These are phyloP conservation scores for Copidosoma aretas DNA, from an alignment of 2,888 invertebrate genomes.

Conservation along the genomic window DNA sequence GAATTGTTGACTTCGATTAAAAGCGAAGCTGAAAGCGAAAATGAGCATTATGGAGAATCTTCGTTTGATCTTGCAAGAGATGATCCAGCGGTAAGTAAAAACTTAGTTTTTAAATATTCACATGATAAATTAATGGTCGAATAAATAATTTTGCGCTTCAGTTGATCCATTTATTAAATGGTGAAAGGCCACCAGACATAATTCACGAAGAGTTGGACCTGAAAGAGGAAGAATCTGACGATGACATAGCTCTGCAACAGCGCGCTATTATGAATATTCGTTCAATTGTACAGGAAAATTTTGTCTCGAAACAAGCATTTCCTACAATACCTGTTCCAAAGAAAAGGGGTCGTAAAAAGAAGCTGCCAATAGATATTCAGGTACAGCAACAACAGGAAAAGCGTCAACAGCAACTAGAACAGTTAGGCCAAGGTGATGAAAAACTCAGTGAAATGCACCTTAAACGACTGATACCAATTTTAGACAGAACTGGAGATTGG, in stretches of 20 bases:
- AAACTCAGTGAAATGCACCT: constrained; percentile 54
- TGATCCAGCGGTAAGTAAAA: constrained; percentile 52
- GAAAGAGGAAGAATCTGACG: constrained; percentile 39
- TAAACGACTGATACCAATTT: constrained; percentile 63
- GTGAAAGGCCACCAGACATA: not conserved
- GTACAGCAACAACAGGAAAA: not conserved
- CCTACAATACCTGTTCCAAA: not conserved
- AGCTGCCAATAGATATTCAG: not conserved
- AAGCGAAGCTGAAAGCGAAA: constrained; percentile 33
- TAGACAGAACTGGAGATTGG: constrained; percentile 70
- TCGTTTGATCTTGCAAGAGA: constrained; percentile 62
- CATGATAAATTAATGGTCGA: not conserved
- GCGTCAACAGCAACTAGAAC: constrained; percentile 4
- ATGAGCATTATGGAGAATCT: constrained; percentile 54
- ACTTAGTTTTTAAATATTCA: not conserved
- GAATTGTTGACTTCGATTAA: constrained; percentile 12
- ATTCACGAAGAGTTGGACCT: constrained; percentile 35
- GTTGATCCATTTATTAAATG: constrained; percentile 30
- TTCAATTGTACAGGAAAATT: not conserved
- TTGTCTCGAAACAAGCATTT: not conserved
- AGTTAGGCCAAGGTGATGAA: constrained; percentile 26
- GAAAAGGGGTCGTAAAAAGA: not conserved
- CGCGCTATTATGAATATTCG: not conserved
- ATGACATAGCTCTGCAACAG: constrained; percentile 22
- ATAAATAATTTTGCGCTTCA: constrained; percentile 1